Evolutionary conservation across 2,113 vertebrate species (phyloP), one percentile per base, ranked within the genome.

Genomic region (Oncorhynchus masou): DNA sequence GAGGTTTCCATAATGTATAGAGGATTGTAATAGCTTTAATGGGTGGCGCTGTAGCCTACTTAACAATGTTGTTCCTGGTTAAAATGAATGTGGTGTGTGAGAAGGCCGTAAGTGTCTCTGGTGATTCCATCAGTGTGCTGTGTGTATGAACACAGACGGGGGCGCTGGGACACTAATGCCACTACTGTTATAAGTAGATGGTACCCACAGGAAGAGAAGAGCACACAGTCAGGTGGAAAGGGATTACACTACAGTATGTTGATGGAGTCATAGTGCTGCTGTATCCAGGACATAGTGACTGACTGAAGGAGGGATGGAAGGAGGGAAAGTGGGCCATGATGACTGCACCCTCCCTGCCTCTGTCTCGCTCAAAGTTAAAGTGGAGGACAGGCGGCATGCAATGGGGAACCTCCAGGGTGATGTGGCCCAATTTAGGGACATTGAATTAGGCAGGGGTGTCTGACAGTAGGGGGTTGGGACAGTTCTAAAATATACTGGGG

Each of bases 1-100:
- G 89, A 85, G 84, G 85, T 91, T 90, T 93, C 90, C 85, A 92
- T 94, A 89, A 93, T 92, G 92, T 85, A 94, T 92, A 76, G 81
- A 68, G 80, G 71, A 90, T 91, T 92, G 90, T 92, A 88, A 83
- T 88, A 89, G 90, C 88, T 90, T 91, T 91, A 89, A 89, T 86
- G 85, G 83, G 78, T 86, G 87, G 80, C 67, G 29, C 78, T 90
- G 88, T 89, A 87, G 84, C 78, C 87, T 89, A 85, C 89, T 91
- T 92, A 89, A 90, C 83, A 81, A 82, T 85, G 91, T 91, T 89
- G 74, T 84, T 85, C 81, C 85, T 83, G 82, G 88, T 91, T 91
- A 90, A 86, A 74, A 81, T 74, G 82, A 79, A 79, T 77, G 79
- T 81, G 86, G 88, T 83, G 49, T 75, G 72, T 70, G 62, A 19